A percentile compares a stretch with the other conserved stretches of the same genome.
Conservation (phyloP, 2,113 vertebrate species). For the Rhea pennata region DNA sequence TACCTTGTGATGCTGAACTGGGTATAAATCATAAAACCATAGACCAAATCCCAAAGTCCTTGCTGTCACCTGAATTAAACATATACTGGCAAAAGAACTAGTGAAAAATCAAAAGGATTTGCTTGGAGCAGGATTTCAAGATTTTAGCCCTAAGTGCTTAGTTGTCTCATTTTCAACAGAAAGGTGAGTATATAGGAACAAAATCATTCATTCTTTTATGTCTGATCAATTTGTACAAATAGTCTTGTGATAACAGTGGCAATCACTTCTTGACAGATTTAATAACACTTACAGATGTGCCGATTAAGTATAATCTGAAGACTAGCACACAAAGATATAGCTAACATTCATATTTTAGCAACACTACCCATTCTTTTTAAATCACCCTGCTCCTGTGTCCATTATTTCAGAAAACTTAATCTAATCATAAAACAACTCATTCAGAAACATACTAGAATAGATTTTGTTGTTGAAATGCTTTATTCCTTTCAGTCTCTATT, state of each 20-base stretch:
- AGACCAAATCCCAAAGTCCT: neutral
- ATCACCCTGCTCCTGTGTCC: neutral
- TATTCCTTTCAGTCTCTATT: neutral
- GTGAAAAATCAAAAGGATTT: neutral
- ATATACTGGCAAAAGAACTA: neutral
- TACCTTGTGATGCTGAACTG: neutral
- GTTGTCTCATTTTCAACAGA: neutral
- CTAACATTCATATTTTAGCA: neutral
- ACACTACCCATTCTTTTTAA: neutral
- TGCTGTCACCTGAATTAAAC: neutral
- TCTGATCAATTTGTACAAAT: neutral
- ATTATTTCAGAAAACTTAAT: conserved; percentile 1
- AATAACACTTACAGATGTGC: neutral
- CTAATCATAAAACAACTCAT: neutral
- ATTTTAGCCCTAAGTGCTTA: neutral
- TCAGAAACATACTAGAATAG: neutral
- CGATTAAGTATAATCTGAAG: neutral
- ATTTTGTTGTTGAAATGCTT: neutral
- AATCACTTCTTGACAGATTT: neutral
- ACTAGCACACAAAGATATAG: neutral
- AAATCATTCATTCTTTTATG: neutral
- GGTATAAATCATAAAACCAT: neutral
- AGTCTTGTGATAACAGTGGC: neutral
- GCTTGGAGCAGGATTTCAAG: neutral
- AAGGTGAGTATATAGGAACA: neutral